Conservation (phyloP, 2,797 vertebrate species). For the Novumbra hubbsi region DNA sequence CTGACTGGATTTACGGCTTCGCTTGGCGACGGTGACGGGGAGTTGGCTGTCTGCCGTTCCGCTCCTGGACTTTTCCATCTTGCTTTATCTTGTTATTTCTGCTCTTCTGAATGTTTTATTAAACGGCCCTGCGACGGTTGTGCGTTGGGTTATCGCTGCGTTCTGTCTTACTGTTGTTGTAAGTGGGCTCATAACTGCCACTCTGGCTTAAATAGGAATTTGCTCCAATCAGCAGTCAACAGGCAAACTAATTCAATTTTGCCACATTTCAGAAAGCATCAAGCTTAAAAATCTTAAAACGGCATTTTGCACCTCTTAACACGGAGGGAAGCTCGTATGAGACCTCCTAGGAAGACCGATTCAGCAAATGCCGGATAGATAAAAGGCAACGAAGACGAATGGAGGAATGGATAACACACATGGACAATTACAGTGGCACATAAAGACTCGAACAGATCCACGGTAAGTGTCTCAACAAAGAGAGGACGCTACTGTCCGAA, state of each 20-base stretch:
- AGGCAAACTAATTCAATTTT: not conserved
- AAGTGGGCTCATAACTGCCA: too few species aligned
- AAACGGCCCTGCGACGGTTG: not conserved
- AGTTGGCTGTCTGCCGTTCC: not conserved
- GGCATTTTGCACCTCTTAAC: not conserved
- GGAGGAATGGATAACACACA: not conserved
- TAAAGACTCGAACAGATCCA: slow-evolving; percentile 16
- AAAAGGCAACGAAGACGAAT: slow-evolving; percentile 8
- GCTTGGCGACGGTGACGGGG: not conserved
- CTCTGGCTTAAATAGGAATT: too few species aligned
- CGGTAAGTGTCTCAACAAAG: slow-evolving; percentile 24
- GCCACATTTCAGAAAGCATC: not conserved
- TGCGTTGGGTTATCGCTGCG: not conserved
- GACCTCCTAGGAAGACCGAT: too few species aligned
- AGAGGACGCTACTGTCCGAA: slow-evolving; percentile 19
- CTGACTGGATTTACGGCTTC: not conserved
- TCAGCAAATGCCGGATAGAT: not conserved
- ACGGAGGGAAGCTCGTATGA: not conserved
- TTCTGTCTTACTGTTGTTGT: not conserved
- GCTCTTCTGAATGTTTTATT: not conserved
- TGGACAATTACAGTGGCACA: too few species aligned
- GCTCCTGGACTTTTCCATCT: not conserved
- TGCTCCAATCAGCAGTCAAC: too few species aligned
- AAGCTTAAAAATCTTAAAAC: too few species aligned
- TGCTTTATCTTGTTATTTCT: not conserved